phyloP scores from a whole-genome alignment of 1,140 invertebrate genomes.

The Rhagoletis zephyria region DNA sequence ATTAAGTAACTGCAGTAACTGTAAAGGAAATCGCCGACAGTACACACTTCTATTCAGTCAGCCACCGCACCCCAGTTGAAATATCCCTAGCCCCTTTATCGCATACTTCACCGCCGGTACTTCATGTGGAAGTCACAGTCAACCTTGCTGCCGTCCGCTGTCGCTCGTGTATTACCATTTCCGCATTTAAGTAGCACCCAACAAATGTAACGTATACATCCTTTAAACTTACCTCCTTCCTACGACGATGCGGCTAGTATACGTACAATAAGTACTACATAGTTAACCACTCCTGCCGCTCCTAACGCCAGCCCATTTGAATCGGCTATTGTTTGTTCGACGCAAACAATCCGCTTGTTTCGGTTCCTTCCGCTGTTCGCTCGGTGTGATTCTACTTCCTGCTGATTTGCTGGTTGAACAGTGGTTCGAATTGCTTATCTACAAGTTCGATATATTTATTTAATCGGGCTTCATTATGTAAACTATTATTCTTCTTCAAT shows the following conservation, averaged over 20 bases:
- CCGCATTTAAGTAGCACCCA: constrained; percentile 28
- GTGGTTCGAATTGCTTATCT: background rate
- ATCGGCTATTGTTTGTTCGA: constrained; percentile 32
- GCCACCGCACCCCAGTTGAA: background rate
- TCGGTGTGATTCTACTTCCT: background rate
- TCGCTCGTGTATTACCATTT: constrained; percentile 28
- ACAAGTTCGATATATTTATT: background rate
- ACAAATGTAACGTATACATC: constrained; percentile 40
- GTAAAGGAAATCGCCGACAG: constrained; percentile 19
- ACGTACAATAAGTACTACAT: too few species aligned
- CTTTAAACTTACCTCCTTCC: constrained; percentile 20
- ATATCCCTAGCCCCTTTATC: background rate
- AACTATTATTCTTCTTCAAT: too few species aligned
- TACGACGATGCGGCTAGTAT: background rate
- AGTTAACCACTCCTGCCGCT: constrained; percentile 1
- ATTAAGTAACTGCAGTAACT: background rate
- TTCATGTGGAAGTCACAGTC: background rate
- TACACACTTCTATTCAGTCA: constrained; percentile 20
- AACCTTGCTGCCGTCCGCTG: background rate
- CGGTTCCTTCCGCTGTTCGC: constrained; percentile 16
- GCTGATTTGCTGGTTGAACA: background rate
- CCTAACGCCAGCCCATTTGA: background rate
- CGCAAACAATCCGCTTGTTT: constrained; percentile 40
- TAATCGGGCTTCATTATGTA: too few species aligned
- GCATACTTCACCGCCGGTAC: background rate